Evolutionary conservation across 2,797 vertebrate genomes (phyloP).

Genomic region (Euthynnus affinis): DNA sequence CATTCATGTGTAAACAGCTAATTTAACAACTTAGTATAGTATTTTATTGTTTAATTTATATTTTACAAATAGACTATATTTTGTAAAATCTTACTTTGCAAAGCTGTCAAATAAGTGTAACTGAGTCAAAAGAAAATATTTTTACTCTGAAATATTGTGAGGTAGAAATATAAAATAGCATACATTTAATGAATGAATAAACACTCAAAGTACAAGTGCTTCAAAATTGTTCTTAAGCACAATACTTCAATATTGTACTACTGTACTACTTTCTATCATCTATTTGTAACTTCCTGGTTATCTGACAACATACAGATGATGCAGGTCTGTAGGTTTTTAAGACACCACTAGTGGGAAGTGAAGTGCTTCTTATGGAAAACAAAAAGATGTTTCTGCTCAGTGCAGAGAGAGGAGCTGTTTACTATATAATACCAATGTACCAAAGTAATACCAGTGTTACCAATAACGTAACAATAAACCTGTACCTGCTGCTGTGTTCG

Average conservation of each 20-base stretch:
- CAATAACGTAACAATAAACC: too few species aligned
- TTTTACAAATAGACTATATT: background rate
- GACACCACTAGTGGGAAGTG: conserved; percentile 52
- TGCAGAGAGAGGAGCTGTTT: background rate
- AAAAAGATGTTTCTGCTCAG: background rate
- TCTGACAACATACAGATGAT: background rate
- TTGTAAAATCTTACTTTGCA: background rate
- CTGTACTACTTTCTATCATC: background rate
- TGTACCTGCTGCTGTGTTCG: conserved; percentile 18
- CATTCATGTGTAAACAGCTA: background rate
- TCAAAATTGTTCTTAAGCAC: background rate
- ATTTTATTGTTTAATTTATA: background rate
- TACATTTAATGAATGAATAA: background rate
- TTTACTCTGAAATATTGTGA: background rate
- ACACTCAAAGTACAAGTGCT: background rate
- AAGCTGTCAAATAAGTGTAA: background rate
- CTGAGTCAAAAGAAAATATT: background rate
- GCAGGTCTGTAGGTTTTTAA: background rate
- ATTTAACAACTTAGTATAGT: background rate
- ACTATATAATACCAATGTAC: too few species aligned
- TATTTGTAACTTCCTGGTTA: background rate
- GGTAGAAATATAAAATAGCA: background rate
- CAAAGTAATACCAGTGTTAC: too few species aligned
- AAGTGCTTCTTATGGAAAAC: background rate
- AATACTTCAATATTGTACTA: background rate